Percentiles rank a stretch among this genome's conserved stretches.
Evolutionary conservation across 2,888 invertebrate species (phyloP).

Genomic region (Tachina lurida): DNA sequence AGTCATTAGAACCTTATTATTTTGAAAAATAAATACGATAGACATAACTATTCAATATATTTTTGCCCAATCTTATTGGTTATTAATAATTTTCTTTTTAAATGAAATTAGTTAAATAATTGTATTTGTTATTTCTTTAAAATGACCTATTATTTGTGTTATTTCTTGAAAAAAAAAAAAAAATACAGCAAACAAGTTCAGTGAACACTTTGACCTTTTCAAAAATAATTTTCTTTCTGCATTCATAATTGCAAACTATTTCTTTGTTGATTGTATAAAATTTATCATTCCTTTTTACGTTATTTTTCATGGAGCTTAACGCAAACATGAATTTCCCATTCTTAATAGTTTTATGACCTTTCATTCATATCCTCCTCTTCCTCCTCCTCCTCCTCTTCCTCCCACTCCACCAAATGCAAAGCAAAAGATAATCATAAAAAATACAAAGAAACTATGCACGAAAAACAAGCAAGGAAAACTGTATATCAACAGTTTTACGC

Average conservation of each 20-base stretch:
- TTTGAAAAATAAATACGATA: too few relatives aligned
- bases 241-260: conserved; percentile 42
- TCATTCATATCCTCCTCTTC: conserved; percentile 35
- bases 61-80: too few relatives aligned
- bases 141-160: background rate
- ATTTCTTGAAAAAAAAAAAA: background rate
- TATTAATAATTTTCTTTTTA: too few relatives aligned
- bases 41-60: too few relatives aligned
- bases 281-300: conserved; percentile 22
- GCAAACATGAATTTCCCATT: conserved; percentile 44
- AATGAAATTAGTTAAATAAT: background rate
- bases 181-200: conserved; percentile 38
- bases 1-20: too few relatives aligned
- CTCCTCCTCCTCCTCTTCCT: too few relatives aligned
- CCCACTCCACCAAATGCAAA: conserved; percentile 7
- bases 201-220: conserved; percentile 57
- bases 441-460: background rate
- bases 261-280: conserved; percentile 27
- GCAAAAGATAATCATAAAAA: conserved; percentile 11
- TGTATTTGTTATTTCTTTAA: background rate
- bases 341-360: conserved; percentile 59
- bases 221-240: conserved; percentile 38
- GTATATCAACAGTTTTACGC: conserved; percentile 61
- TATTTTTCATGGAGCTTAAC: background rate
- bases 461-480: background rate